Conservation (phyloP, 2,888 invertebrate species). For the Octonoba sinensis region DNA sequence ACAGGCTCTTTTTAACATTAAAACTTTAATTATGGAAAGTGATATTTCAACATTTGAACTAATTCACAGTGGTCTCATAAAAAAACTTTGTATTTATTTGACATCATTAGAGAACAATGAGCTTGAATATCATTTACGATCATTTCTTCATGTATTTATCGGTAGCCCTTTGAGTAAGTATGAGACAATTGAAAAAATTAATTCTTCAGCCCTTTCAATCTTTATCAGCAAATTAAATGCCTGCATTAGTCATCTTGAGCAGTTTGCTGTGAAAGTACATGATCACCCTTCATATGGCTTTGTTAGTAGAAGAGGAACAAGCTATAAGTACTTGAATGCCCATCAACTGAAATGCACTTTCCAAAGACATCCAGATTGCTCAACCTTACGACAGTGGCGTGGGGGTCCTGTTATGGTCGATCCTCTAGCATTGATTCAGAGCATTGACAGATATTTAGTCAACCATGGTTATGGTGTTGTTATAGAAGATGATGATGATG, state of each 20-base stretch:
- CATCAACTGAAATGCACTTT: slow-evolving; percentile 99
- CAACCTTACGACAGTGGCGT: slow-evolving; percentile 96
- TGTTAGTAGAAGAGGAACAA: slow-evolving; percentile 78
- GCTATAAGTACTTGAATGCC: slow-evolving; percentile 97
- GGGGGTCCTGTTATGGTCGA: slow-evolving; percentile 99
- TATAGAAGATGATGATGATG: slow-evolving; percentile 72
- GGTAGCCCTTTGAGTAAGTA: slow-evolving; percentile 77
- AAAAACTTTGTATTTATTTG: slow-evolving; percentile 87
- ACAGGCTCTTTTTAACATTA: slow-evolving; percentile 82
- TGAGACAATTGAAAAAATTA: slow-evolving; percentile 69
- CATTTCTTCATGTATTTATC: slow-evolving; percentile 92
- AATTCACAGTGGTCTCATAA: slow-evolving; percentile 95
- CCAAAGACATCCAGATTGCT: slow-evolving; percentile 95
- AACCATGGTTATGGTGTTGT: slow-evolving; percentile 92
- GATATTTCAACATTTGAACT: slow-evolving; percentile 99
- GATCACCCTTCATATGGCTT: slow-evolving; percentile 85
- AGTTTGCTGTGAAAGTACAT: slow-evolving; percentile 97
- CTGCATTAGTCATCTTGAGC: slow-evolving; percentile 96
- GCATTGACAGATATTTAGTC: slow-evolving; percentile 93
- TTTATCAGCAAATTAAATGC: slow-evolving; percentile 93
- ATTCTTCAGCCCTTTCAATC: slow-evolving; percentile 78
- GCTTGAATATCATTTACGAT: slow-evolving; percentile 78
- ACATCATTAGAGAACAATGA: slow-evolving; percentile 72
- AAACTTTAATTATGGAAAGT: slow-evolving; percentile 88
- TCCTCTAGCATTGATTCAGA: slow-evolving; percentile 97